Percentiles rank a stretch among this genome's conserved stretches.
phyloP scores from a whole-genome alignment of 1,140 invertebrate species.

The Episyrphus balteatus region DNA sequence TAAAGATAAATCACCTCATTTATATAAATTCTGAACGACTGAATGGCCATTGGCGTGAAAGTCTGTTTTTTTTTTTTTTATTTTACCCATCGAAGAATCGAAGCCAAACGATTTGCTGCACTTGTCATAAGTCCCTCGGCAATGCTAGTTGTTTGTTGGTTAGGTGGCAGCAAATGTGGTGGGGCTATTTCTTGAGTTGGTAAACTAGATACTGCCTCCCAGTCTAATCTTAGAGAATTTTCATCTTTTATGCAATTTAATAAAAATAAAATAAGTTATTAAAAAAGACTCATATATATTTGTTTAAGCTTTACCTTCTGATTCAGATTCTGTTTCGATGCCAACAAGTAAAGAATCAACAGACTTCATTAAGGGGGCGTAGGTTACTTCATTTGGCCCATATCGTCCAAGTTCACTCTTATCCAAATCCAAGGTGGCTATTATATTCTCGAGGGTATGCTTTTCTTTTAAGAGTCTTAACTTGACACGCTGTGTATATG shows the following conservation, averaged over 20 bases:
- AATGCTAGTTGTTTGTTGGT: constrained; percentile 46
- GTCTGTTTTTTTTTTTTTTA: constrained; percentile 15
- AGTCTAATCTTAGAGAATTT: constrained; percentile 50
- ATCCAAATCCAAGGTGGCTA: constrained; percentile 55
- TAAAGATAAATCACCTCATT: no score
- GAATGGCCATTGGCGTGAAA: no score
- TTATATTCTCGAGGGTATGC: constrained; percentile 62
- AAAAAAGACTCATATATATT: neutral
- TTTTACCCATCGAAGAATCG: constrained; percentile 45
- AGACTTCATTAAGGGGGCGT: constrained; percentile 31
- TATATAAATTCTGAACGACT: no score
- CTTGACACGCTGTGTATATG: constrained; percentile 65
- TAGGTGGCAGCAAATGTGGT: constrained; percentile 30
- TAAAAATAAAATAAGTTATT: constrained; percentile 1
- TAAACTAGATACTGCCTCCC: constrained; percentile 52
- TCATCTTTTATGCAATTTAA: constrained; percentile 37
- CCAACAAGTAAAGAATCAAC: constrained; percentile 50
- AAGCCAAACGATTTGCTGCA: constrained; percentile 52
- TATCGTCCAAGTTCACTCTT: constrained; percentile 54
- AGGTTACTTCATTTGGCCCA: constrained; percentile 22
- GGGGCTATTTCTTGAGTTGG: constrained; percentile 20
- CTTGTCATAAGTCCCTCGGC: constrained; percentile 51
- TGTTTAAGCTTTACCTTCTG: constrained; percentile 36
- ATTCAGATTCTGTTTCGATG: constrained; percentile 52
- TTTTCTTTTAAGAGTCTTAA: constrained; percentile 50